phyloP scores from a whole-genome alignment of 1,140 invertebrate genomes.

The Drosophila bifasciata region DNA sequence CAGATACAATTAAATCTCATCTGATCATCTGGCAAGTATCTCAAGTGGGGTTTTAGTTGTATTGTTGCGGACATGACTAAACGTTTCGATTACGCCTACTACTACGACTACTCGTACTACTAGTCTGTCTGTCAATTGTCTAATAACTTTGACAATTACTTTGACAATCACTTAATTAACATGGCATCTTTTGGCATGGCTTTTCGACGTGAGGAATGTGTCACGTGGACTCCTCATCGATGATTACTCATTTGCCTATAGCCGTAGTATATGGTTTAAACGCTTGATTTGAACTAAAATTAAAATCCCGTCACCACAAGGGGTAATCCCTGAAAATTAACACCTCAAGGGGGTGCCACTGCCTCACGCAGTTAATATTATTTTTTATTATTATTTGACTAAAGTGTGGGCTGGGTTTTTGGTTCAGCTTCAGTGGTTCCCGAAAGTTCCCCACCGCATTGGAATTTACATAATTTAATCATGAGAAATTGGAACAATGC shows the following conservation, averaged over 20 bases:
- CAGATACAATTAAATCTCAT: conserved; percentile 23
- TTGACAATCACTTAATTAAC: conserved; percentile 52
- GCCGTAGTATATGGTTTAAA: neutral
- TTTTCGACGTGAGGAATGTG: conserved; percentile 15
- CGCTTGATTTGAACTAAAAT: conserved; percentile 14
- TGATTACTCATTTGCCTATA: conserved; percentile 20
- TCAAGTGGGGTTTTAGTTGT: conserved; percentile 36
- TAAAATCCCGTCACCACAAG: conserved; percentile 11
- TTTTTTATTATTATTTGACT: conserved; percentile 15
- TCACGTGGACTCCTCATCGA: conserved; percentile 32
- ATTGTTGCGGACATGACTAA: conserved; percentile 39
- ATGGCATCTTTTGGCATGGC: conserved; percentile 34
- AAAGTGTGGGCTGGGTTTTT: neutral
- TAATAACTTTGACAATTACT: conserved; percentile 26
- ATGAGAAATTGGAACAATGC: conserved; percentile 39
- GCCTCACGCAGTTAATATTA: too few species aligned
- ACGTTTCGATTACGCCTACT: conserved; percentile 20
- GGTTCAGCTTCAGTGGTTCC: conserved; percentile 29
- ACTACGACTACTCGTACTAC: too few species aligned
- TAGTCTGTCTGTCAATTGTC: conserved; percentile 27
- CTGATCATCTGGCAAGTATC: conserved; percentile 3
- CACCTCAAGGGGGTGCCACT: neutral
- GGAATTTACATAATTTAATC: conserved; percentile 32
- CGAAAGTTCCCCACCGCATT: neutral
- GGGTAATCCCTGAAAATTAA: conserved; percentile 32